These are phyloP conservation scores for Capitella teleta DNA, from an alignment of 1,140 invertebrate species.

Conservation along the genomic window DNA sequence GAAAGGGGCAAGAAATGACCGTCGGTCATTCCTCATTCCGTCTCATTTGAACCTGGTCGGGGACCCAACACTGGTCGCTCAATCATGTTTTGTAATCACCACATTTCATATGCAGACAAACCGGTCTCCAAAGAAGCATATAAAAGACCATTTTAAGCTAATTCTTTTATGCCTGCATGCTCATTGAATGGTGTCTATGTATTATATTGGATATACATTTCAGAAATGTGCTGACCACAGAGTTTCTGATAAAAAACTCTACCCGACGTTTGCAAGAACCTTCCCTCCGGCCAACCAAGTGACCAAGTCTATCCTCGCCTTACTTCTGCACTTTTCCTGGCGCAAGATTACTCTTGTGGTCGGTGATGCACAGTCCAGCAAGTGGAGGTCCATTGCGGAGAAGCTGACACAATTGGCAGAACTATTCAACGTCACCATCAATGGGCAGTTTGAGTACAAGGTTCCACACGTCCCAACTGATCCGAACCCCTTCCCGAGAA, in stretches of 20 bases:
- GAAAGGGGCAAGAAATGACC: no score
- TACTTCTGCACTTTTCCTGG: constrained; percentile 82
- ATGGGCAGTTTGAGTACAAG: constrained; percentile 10
- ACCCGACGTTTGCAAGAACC: constrained; percentile 82
- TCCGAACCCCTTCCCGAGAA: constrained; percentile 6
- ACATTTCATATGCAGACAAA: no score
- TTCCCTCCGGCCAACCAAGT: constrained; percentile 87
- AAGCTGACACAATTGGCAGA: constrained; percentile 46
- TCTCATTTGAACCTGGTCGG: no score
- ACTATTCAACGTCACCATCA: constrained; percentile 1
- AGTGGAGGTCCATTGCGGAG: constrained; percentile 64
- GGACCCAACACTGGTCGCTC: no score
- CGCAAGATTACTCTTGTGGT: constrained; percentile 84
- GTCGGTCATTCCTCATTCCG: no score
- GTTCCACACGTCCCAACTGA: constrained; percentile 2
- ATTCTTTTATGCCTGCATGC: no score
- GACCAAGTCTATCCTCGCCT: constrained; percentile 79
- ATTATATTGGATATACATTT: no score
- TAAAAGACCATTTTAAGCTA: no score
- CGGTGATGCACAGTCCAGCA: constrained; percentile 54
- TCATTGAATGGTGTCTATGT: no score
- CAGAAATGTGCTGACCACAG: constrained; percentile 84
- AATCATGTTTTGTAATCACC: no score
- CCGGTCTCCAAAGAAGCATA: no score
- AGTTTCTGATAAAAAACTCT: constrained; percentile 64